These are phyloP conservation scores for Leucophenga montana DNA, from an alignment of 2,888 invertebrate genomes.

Conservation along the genomic window DNA sequence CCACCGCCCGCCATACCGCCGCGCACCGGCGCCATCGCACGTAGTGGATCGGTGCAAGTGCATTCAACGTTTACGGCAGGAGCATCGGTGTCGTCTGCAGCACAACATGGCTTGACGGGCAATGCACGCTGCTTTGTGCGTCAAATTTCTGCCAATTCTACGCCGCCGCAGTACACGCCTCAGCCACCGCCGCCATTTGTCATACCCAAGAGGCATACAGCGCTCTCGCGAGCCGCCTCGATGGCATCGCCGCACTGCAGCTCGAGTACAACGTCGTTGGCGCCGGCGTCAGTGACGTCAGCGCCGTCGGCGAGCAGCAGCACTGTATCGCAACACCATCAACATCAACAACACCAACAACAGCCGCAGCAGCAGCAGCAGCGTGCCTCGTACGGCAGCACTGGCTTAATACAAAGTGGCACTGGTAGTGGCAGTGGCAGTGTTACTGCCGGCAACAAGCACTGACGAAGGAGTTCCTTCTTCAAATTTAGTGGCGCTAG, in stretches of 20 bases:
- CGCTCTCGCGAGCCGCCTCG: conserved; percentile 30
- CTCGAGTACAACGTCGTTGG: conserved; percentile 38
- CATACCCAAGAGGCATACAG: conserved; percentile 57
- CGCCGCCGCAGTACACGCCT: conserved; percentile 71
- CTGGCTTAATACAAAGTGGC: conserved; percentile 13
- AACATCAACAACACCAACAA: conserved; percentile 10
- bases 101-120: conserved; percentile 26
- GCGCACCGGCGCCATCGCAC: conserved; percentile 66
- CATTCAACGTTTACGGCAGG: conserved; percentile 39
- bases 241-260: conserved; percentile 41
- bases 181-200: conserved; percentile 72
- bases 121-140: conserved; percentile 63
- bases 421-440: conserved; percentile 40
- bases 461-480: conserved; percentile 73
- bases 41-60: conserved; percentile 70
- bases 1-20: conserved; percentile 73
- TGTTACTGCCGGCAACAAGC: conserved; percentile 59
- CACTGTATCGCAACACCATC: conserved; percentile 29
- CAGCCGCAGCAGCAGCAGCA: conserved; percentile 11
- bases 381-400: conserved; percentile 5
- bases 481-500: conserved; percentile 61
- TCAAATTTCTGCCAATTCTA: conserved; percentile 71
- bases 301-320: conserved; percentile 35
- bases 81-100: neutral
- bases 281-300: conserved; percentile 38